These are phyloP conservation scores for Tetraneura akinire DNA, from an alignment of 1,140 invertebrate species.

Conservation along the genomic window DNA sequence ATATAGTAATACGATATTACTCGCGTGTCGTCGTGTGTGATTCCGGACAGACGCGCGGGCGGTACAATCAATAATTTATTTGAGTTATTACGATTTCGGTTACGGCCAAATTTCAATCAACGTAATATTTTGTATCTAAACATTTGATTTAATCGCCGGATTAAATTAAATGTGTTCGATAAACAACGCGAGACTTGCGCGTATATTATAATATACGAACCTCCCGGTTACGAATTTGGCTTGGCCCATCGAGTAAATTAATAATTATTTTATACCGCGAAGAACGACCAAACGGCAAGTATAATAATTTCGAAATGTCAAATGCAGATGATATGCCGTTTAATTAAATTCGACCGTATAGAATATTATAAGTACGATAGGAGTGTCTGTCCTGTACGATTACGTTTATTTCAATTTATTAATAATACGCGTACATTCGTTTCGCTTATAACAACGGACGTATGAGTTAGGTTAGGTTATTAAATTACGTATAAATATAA, in stretches of 20 bases:
- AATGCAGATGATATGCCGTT: conserved; percentile 13
- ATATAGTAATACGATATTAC: too few species aligned
- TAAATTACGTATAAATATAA: too few species aligned
- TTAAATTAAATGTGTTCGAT: conserved; percentile 39
- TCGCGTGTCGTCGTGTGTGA: neutral
- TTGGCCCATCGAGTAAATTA: conserved; percentile 27
- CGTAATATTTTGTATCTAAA: neutral
- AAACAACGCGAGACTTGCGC: neutral
- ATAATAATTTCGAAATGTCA: conserved; percentile 33
- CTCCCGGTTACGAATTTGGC: neutral
- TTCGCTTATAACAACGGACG: too few species aligned
- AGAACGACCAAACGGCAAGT: neutral
- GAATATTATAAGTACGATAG: too few species aligned
- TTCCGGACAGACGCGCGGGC: neutral
- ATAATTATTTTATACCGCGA: too few species aligned
- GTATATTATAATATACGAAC: too few species aligned
- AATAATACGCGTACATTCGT: neutral
- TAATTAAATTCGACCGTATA: conserved; percentile 23
- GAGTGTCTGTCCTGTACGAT: too few species aligned
- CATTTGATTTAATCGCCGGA: conserved; percentile 34
- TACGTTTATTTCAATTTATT: conserved; percentile 25
- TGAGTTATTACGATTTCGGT: neutral
- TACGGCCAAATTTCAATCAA: conserved; percentile 36
- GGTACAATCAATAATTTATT: too few species aligned
- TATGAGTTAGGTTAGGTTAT: too few species aligned